A percentile compares a stretch with the other conserved stretches of the same genome.
These are phyloP conservation scores for Erinaceus europaeus DNA, from an alignment of 2,113 vertebrate genomes.

Conservation along the genomic window DNA sequence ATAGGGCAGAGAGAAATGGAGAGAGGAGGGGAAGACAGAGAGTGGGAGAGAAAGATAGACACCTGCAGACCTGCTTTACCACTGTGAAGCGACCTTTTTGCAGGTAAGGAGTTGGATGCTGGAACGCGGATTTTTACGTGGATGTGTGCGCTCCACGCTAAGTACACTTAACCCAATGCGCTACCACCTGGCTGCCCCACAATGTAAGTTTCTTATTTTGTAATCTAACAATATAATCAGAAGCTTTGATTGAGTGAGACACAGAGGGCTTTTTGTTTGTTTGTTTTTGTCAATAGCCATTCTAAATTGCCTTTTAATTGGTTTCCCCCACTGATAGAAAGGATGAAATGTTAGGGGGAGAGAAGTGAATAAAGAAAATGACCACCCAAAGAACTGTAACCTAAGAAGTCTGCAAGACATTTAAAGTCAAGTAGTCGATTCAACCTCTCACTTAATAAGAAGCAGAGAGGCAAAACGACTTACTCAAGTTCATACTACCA, in stretches of 20 bases:
- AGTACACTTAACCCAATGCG: too few species aligned
- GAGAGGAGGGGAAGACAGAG: too few species aligned
- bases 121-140: too few species aligned
- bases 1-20: too few species aligned
- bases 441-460: conserved; percentile 17
- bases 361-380: conserved; percentile 30
- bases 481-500: neutral
- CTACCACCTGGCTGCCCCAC: too few species aligned
- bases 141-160: too few species aligned
- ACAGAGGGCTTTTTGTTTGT: conserved; percentile 27
- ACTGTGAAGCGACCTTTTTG: too few species aligned
- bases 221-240: conserved; percentile 60
- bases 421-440: neutral
- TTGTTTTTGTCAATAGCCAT: conserved; percentile 41
- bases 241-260: conserved; percentile 43
- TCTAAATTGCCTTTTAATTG: conserved; percentile 47
- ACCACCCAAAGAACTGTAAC: conserved; percentile 18
- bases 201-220: conserved; percentile 31
- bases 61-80: too few species aligned
- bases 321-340: conserved; percentile 28
- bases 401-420: conserved; percentile 2
- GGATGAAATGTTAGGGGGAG: conserved; percentile 26
- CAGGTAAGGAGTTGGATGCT: too few species aligned
- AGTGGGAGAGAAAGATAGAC: too few species aligned
- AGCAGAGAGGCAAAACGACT: neutral